Percentiles rank a stretch among this genome's conserved stretches.
Evolutionary conservation across 2,113 vertebrate genomes (phyloP).

Genomic region (Trematomus loennbergii): DNA sequence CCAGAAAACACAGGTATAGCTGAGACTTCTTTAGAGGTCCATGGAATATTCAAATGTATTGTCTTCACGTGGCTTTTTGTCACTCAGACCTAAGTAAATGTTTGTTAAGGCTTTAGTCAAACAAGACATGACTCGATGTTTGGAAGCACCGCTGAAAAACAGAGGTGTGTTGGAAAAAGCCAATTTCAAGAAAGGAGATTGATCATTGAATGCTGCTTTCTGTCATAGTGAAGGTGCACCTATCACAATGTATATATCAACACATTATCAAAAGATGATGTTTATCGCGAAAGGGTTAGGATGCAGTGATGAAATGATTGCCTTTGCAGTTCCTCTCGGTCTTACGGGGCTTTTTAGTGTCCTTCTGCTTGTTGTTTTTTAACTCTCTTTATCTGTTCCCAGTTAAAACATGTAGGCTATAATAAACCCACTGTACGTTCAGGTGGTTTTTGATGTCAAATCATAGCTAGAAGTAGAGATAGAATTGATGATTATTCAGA

Average conservation of each 20-base stretch:
- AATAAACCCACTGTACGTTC: not conserved
- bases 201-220: not conserved
- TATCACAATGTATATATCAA: not conserved
- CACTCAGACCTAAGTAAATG: not conserved
- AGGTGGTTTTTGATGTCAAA: not conserved
- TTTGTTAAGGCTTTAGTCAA: not conserved
- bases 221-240: not conserved
- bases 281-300: not conserved
- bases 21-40: not conserved
- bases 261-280: not conserved
- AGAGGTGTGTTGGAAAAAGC: not conserved
- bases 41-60: not conserved
- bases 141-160: not conserved
- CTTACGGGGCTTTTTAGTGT: not conserved
- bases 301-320: not conserved
- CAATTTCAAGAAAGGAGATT: not conserved
- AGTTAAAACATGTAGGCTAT: not conserved
- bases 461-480: not conserved
- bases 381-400: not conserved
- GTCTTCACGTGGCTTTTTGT: not conserved
- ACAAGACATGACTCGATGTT: not conserved
- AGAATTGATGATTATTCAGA: not conserved
- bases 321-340: not conserved
- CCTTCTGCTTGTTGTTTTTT: not conserved
- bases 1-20: not conserved